Evolutionary conservation across 2,888 invertebrate genomes (phyloP), one percentile per base, ranked within the genome.

Genomic region (Watsonalla cultraria): DNA sequence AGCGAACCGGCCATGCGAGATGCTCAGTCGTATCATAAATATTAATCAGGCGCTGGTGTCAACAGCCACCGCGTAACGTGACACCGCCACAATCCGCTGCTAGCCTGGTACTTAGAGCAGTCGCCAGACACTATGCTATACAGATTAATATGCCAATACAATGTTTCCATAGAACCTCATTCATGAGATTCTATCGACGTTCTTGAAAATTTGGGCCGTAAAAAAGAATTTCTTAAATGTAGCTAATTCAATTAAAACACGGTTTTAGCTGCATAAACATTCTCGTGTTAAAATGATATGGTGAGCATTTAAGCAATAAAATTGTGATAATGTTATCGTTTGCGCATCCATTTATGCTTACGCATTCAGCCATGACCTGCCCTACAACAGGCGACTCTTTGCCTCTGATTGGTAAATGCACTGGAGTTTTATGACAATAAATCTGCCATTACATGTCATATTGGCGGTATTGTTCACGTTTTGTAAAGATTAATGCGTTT

Each of bases 11-110:
- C 90, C 90, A 87, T 89, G 84, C 90, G 88, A 90, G 90, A 90
- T 90, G 87, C 86, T 89, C 88, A 84, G 85, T 79, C 86, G 85
- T 89, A 90, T 90, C 90, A 90, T 90, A 90, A 90, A 90, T 90
- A 90, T 90, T 90, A 90, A 90, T 90, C 90, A 90, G 89, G 88
- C 90, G 81, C 86, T 90, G 90, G 90, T 90, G 90, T 90, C 90
- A 90, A 90, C 90, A 90, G 90, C 90, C 90, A 90, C 89, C 84
- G 88, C 89, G 90, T 90, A 90, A 90, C 90, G 86, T 84, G 90
- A 90, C 84, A 89, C 86, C 84, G 82, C 82, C 70, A 75, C 86
- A 83, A 87, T 84, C 82, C 83, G 78, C 83, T 88, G 84, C 74
- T 77, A 74, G 84, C 86, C 86, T 88, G 83, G 84, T 89, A 85